Evolutionary conservation across 2,888 invertebrate species (phyloP).

Genomic region (Meta bourneti): DNA sequence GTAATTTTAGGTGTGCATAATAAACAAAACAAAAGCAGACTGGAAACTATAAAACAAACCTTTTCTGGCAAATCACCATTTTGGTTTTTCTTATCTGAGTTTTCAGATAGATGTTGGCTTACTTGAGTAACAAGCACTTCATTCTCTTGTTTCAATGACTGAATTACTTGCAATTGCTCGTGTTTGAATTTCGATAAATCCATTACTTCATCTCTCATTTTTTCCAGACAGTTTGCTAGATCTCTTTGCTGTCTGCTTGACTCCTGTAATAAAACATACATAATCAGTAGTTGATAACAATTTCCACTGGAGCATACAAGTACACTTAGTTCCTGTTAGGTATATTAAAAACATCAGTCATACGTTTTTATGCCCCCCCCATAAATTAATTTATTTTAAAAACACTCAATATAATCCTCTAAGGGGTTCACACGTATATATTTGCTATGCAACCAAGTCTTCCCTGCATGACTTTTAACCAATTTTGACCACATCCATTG

Average conservation of each 20-base stretch:
- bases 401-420: too few relatives aligned
- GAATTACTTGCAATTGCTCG: conserved; percentile 65
- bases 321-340: too few relatives aligned
- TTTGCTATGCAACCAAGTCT: too few relatives aligned
- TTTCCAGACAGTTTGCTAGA: conserved; percentile 59
- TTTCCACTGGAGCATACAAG: neutral
- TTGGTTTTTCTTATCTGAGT: conserved; percentile 46
- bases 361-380: too few relatives aligned
- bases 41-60: neutral
- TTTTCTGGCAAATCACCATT: conserved; percentile 42
- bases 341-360: neutral
- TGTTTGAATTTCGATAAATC: conserved; percentile 48
- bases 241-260: conserved; percentile 57
- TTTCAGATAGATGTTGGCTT: conserved; percentile 36
- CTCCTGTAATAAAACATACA: conserved; percentile 39
- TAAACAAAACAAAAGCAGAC: too few relatives aligned
- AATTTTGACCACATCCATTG: too few relatives aligned
- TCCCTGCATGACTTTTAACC: too few relatives aligned
- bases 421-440: too few relatives aligned
- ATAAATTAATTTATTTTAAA: too few relatives aligned
- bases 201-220: conserved; percentile 62
- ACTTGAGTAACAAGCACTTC: conserved; percentile 53
- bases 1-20: too few relatives aligned
- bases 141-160: conserved; percentile 64
- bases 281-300: neutral